Percentiles rank a stretch among this genome's conserved stretches.
These are phyloP conservation scores for Calyptomena viridis DNA, from an alignment of 2,113 vertebrate species.

Conservation along the genomic window DNA sequence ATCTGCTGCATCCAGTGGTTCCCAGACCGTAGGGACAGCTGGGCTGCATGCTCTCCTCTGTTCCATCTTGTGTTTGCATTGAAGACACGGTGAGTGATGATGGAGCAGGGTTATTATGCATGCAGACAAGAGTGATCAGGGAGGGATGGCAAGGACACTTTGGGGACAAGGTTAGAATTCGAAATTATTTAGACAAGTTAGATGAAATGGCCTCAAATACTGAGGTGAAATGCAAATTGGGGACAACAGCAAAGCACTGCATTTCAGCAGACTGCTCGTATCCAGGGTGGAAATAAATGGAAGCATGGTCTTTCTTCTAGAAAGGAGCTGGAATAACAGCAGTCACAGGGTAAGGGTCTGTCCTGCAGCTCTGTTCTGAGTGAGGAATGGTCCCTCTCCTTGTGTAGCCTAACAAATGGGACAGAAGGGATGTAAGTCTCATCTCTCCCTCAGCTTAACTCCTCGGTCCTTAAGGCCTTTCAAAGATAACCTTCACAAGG, in stretches of 20 bases:
- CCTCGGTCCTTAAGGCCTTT: not conserved
- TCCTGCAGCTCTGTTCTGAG: not conserved
- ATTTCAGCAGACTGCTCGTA: not conserved
- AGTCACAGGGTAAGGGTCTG: not conserved
- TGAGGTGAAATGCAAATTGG: not conserved
- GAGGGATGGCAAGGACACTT: constrained; percentile 29
- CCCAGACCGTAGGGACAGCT: not conserved
- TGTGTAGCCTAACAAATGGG: not conserved
- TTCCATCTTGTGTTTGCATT: not conserved
- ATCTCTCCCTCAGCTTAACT: not conserved
- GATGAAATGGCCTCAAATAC: not conserved
- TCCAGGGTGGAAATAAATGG: not conserved
- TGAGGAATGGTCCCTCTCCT: not conserved
- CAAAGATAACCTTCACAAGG: not conserved
- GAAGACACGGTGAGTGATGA: not conserved
- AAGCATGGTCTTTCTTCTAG: not conserved
- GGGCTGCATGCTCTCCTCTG: not conserved
- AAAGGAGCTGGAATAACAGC: not conserved
- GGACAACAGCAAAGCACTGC: not conserved
- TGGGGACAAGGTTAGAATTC: constrained; percentile 28
- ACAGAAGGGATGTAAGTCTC: not conserved
- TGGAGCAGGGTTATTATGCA: constrained; percentile 16
- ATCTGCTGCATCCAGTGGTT: not conserved
- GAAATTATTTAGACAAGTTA: not conserved
- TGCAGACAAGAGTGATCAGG: constrained; percentile 16